These are phyloP conservation scores for Plectrocnemia conspersa DNA, from an alignment of 1,140 invertebrate genomes.

Conservation along the genomic window DNA sequence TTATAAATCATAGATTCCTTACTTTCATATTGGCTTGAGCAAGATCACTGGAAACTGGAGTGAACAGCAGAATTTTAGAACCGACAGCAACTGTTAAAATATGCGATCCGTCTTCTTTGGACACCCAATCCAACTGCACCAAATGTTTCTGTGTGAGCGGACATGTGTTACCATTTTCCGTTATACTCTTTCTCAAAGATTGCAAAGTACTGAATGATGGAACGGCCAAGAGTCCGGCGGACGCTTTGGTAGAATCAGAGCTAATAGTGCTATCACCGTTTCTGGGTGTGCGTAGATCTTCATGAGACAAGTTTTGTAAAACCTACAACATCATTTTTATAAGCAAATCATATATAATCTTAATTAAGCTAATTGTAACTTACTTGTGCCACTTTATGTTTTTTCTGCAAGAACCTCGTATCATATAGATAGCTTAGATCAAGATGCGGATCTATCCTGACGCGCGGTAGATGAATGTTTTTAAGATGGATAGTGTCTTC, in stretches of 20 bases:
- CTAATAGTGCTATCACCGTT: constrained; percentile 49
- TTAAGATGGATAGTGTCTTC: constrained; percentile 92
- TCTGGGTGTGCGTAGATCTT: constrained; percentile 52
- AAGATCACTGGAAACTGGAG: constrained; percentile 82
- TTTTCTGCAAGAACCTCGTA: constrained; percentile 72
- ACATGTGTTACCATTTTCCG: constrained; percentile 86
- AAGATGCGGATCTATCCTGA: constrained; percentile 73
- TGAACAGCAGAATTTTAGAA: constrained; percentile 82
- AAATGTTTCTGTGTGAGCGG: constrained; percentile 81
- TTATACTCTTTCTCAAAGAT: constrained; percentile 80
- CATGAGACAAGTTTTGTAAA: constrained; percentile 58
- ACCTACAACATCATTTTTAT: constrained; percentile 41
- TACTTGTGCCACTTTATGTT: constrained; percentile 69
- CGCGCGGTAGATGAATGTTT: constrained; percentile 79
- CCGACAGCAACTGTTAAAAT: constrained; percentile 95
- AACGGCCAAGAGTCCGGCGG: constrained; percentile 71
- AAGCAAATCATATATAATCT: constrained; percentile 20
- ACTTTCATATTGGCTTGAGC: constrained; percentile 85
- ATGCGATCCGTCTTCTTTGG: constrained; percentile 97
- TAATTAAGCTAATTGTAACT: constrained; percentile 22
- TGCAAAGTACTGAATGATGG: constrained; percentile 91
- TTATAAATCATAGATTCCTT: constrained; percentile 17
- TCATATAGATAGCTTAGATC: constrained; percentile 81
- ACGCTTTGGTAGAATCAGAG: constrained; percentile 47
- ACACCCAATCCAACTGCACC: constrained; percentile 97